Conservation (phyloP, 2,888 invertebrate species). For the Allolobophora icterica region DNA sequence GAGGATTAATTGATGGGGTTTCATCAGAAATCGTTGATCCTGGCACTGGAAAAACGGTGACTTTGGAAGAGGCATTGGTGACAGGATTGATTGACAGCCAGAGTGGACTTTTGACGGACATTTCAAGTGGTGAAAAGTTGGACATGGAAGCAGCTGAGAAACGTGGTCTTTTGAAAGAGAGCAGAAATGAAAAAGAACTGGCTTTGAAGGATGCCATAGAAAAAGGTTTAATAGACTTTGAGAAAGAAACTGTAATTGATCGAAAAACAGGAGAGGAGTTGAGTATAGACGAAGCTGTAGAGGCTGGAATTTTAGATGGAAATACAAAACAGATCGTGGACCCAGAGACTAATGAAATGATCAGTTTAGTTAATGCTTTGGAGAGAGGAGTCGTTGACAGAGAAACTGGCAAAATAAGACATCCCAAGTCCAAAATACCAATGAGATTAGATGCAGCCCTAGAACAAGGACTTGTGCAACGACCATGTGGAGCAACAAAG, state of each 20-base stretch:
- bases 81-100: conserved; percentile 73
- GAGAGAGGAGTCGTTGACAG: conserved; percentile 31
- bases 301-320: conserved; percentile 85
- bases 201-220: conserved; percentile 19
- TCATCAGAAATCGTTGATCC: conserved; percentile 32
- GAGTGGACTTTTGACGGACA: conserved; percentile 36
- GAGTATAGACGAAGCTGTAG: conserved; percentile 77
- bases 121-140: conserved; percentile 36
- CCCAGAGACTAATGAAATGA: conserved; percentile 63
- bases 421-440: background rate
- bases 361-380: conserved; percentile 82
- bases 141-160: conserved; percentile 35
- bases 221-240: background rate
- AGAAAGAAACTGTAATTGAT: background rate
- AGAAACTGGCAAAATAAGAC: background rate
- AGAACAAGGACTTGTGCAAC: background rate
- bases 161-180: background rate
- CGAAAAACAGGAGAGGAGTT: too few relatives aligned
- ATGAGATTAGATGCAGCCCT: conserved; percentile 70
- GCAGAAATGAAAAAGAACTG: background rate
- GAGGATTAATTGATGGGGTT: conserved; percentile 66
- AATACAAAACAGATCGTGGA: conserved; percentile 45
- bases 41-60: conserved; percentile 69
- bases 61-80: conserved; percentile 83
- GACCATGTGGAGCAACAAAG: background rate